These are phyloP conservation scores for Numenius phaeopus DNA, from an alignment of 2,797 vertebrate species.

Conservation along the genomic window DNA sequence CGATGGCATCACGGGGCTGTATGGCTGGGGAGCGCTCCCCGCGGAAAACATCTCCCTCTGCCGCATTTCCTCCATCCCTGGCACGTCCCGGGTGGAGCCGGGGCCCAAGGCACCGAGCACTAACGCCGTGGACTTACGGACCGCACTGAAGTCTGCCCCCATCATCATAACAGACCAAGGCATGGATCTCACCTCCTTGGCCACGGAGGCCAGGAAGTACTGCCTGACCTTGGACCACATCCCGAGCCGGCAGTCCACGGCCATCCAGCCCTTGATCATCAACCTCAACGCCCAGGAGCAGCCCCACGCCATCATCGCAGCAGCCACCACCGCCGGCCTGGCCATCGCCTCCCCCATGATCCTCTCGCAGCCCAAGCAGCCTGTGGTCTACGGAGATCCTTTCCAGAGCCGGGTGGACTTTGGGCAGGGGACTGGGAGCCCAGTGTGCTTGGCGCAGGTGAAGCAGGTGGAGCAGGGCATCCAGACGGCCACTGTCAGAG, in stretches of 20 bases:
- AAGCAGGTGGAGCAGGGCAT: constrained; percentile 84
- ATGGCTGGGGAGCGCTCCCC: constrained; percentile 88
- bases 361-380: constrained; percentile 91
- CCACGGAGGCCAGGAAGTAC: constrained; percentile 92
- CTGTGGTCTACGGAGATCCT: constrained; percentile 94
- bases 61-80: constrained; percentile 90
- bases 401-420: constrained; percentile 94
- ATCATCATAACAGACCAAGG: constrained; percentile 99
- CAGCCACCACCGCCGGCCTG: constrained; percentile 89
- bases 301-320: constrained; percentile 86
- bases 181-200: constrained; percentile 97
- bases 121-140: constrained; percentile 92
- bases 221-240: constrained; percentile 90
- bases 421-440: constrained; percentile 91
- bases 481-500: constrained; percentile 74
- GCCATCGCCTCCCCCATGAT: constrained; percentile 92
- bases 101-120: constrained; percentile 82
- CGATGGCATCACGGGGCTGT: constrained; percentile 81
- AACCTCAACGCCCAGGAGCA: constrained; percentile 97
- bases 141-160: constrained; percentile 89
- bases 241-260: constrained; percentile 88
- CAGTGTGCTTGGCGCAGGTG: constrained; percentile 92
- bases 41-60: constrained; percentile 92
- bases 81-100: constrained; percentile 88
- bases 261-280: constrained; percentile 95